phyloP scores from a whole-genome alignment of 2,113 vertebrate species.

The Lagopus muta region DNA sequence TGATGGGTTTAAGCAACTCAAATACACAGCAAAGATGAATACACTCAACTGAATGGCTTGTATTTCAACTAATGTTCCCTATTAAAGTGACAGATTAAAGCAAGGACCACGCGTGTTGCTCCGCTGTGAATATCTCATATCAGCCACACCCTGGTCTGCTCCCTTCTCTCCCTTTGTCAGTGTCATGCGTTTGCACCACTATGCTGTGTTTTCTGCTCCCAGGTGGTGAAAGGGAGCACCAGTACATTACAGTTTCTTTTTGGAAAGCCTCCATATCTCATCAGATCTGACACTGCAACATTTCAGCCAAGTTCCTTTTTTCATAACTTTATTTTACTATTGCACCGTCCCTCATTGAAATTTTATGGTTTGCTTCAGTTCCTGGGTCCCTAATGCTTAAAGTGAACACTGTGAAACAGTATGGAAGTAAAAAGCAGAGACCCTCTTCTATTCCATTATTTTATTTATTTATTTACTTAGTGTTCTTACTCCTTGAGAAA shows the following conservation, averaged over 20 bases:
- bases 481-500: neutral
- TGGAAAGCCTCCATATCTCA: neutral
- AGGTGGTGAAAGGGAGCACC: neutral
- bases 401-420: neutral
- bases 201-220: conserved; percentile 14
- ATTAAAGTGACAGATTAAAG: neutral
- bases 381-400: neutral
- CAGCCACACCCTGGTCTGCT: neutral
- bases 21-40: neutral
- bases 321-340: neutral
- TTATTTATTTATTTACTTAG: neutral
- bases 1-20: neutral
- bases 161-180: conserved; percentile 7
- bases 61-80: neutral
- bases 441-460: neutral
- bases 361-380: neutral
- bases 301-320: neutral
- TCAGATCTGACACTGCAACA: neutral
- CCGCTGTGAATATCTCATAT: neutral
- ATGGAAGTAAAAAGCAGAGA: neutral
- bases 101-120: neutral
- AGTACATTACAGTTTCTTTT: neutral
- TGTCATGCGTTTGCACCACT: neutral
- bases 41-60: neutral
- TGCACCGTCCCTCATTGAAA: neutral